Evolutionary conservation across 2,113 vertebrate genomes (phyloP), one percentile per base, ranked within the genome.

Genomic region (Petrocephalus microphthalmus): DNA sequence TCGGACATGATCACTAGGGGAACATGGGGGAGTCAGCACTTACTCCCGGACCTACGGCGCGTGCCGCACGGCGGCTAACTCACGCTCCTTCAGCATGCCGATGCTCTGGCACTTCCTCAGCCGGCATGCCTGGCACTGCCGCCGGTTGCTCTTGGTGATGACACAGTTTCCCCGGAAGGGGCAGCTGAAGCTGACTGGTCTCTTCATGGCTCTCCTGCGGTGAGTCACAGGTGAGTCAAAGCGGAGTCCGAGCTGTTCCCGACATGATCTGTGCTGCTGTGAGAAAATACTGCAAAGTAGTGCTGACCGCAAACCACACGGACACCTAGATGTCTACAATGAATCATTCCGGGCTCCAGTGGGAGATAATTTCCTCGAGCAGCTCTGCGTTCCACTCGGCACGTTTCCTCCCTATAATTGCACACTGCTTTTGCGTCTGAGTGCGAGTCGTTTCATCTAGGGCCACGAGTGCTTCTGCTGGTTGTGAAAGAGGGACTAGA

Each of bases 41-140:
- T 22, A 3, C 42, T 42, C 42, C 57, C 5, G 5, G 37, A n/a
- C 42, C 42, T 3, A 42, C 42, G 3, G 42, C 2, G 7, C 7
- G 7, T 6, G 4, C n/a, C n/a, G 51, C 45, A 0, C 1, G 81
- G 37, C n/a, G 42, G 37, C 4, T 42, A 19, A 88, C 95, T 95
- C 89, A 96, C 95, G 85, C 57, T 96, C 95, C 53, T 93, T 95
- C 86, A 90, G 93, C 95, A 96, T 95, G 86, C 95, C 95, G 0
- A 94, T 94, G 29, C 94, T 93, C 91, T 94, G 93, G 89, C 95
- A 95, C 87, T 95, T 96, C 90, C 91, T 93, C 33, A 96, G 86
- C 15, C 95, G 93, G 67, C 95, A 96, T 88, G 95, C 94, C 90
- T 95, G 95, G 91, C 95, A 95, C 60, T 96, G 95, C 0, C 94